These are phyloP conservation scores for Leucophora obtusa DNA, from an alignment of 2,888 invertebrate species.

Conservation along the genomic window DNA sequence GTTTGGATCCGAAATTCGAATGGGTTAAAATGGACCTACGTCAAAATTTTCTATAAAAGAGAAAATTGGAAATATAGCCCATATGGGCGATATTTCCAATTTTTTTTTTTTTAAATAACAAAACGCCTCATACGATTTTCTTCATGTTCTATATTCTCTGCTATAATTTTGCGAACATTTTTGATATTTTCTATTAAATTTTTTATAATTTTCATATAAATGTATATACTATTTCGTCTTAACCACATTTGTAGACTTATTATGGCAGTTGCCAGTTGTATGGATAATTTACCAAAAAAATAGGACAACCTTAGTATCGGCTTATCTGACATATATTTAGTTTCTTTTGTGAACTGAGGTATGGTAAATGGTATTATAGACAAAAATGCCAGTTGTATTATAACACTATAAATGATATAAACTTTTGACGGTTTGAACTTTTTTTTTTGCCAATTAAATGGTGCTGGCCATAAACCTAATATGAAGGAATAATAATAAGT, in stretches of 20 bases:
- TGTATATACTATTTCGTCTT: neutral
- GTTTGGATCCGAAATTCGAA: too few relatives aligned
- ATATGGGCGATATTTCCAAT: too few relatives aligned
- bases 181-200: constrained; percentile 2
- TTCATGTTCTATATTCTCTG: neutral
- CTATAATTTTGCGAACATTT: neutral
- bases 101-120: too few relatives aligned
- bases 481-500: constrained; percentile 2
- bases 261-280: neutral
- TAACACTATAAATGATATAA: constrained; percentile 16
- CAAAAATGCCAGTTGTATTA: constrained; percentile 9
- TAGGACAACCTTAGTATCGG: neutral
- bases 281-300: neutral
- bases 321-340: constrained; percentile 13
- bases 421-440: neutral
- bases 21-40: too few relatives aligned
- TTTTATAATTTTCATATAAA: neutral
- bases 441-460: neutral
- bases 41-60: too few relatives aligned
- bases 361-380: neutral
- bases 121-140: too few relatives aligned
- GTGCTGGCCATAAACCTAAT: constrained; percentile 17
- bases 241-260: constrained; percentile 20
- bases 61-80: too few relatives aligned
- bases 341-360: neutral